Percentiles rank a stretch among this genome's conserved stretches.
phyloP scores from a whole-genome alignment of 1,140 invertebrate genomes.

The Latrodectus geometricus region DNA sequence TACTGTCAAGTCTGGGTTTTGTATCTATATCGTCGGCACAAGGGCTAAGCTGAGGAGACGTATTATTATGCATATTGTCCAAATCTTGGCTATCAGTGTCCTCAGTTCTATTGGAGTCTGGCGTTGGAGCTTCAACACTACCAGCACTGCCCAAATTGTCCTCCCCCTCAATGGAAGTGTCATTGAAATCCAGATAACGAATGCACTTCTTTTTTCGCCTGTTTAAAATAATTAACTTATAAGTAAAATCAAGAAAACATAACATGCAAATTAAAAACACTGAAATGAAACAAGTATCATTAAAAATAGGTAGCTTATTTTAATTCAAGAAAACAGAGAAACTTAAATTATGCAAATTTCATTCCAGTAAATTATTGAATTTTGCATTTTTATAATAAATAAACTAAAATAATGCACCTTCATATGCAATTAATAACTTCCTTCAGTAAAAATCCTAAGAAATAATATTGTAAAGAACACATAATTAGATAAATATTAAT shows the following conservation, averaged over 20 bases:
- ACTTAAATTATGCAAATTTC: too few relatives aligned
- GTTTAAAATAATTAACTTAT: background rate
- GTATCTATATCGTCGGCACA: conserved; percentile 27
- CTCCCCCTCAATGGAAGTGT: conserved; percentile 78
- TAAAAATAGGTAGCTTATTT: too few relatives aligned
- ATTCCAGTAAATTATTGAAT: too few relatives aligned
- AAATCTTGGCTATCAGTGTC: conserved; percentile 61
- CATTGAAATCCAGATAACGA: conserved; percentile 85
- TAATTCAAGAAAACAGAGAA: too few relatives aligned
- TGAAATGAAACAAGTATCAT: too few relatives aligned
- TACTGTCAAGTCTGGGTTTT: conserved; percentile 33
- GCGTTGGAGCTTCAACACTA: conserved; percentile 75
- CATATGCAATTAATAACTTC: too few relatives aligned
- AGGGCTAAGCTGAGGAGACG: conserved; percentile 46
- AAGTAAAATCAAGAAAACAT: background rate
- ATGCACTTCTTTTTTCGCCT: conserved; percentile 99
- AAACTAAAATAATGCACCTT: too few relatives aligned
- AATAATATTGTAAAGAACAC: too few relatives aligned
- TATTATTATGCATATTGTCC: conserved; percentile 23
- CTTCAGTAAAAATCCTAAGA: too few relatives aligned
- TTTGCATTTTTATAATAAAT: too few relatives aligned
- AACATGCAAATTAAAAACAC: background rate
- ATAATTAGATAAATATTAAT: too few relatives aligned
- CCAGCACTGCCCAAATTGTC: conserved; percentile 74
- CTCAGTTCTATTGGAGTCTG: conserved; percentile 72